A percentile compares a stretch with the other conserved stretches of the same genome.
Evolutionary conservation across 2,888 invertebrate species (phyloP).

Genomic region (Crocallis elinguaria): DNA sequence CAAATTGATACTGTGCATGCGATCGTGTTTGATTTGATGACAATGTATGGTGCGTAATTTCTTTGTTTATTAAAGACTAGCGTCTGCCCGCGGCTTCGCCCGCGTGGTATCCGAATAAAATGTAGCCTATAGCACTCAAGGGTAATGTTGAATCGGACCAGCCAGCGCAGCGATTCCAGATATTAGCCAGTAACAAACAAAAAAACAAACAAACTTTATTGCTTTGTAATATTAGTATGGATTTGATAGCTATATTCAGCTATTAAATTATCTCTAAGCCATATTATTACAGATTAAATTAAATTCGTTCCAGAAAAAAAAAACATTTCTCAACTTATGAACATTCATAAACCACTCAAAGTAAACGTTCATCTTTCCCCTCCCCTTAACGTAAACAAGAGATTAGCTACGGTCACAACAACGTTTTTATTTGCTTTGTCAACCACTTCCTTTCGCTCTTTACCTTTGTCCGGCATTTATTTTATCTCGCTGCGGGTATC

Average conservation of each 20-base stretch:
- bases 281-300: background rate
- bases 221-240: no score
- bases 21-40: conserved; percentile 31
- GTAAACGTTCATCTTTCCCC: conserved; percentile 14
- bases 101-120: no score
- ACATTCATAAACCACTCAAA: conserved; percentile 16
- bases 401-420: conserved; percentile 32
- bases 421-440: conserved; percentile 35
- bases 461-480: conserved; percentile 38
- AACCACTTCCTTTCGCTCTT: conserved; percentile 35
- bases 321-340: background rate
- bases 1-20: conserved; percentile 37
- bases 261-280: no score
- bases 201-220: no score
- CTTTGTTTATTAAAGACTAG: background rate
- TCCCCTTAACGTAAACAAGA: conserved; percentile 29
- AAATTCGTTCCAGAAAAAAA: background rate
- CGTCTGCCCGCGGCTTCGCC: no score
- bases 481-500: conserved; percentile 38
- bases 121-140: no score
- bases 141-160: no score
- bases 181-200: no score
- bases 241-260: no score
- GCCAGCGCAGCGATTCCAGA: no score
- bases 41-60: background rate